phyloP scores from a whole-genome alignment of 1,140 invertebrate species.

The Heliconius hewitsoni region DNA sequence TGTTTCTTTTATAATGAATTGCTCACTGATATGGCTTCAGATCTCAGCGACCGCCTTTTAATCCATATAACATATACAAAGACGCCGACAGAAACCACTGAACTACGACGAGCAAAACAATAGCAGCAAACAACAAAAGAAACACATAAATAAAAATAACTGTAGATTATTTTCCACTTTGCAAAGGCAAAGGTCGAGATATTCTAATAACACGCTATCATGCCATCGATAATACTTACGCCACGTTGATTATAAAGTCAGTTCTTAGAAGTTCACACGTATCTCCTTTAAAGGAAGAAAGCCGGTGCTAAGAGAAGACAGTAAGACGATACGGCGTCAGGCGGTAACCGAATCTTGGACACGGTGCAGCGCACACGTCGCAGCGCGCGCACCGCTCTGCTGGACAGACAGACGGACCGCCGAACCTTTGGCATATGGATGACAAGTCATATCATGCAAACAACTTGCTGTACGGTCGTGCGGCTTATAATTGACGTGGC shows the following conservation, averaged over 20 bases:
- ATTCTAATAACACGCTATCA: slow-evolving; percentile 22
- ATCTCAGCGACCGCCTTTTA: not conserved
- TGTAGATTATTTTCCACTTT: not conserved
- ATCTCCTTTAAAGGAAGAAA: slow-evolving; percentile 35
- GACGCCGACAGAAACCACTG: not conserved
- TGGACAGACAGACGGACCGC: slow-evolving; percentile 63
- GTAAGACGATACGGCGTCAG: slow-evolving; percentile 68
- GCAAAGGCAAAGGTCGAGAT: slow-evolving; percentile 13
- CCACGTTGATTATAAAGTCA: slow-evolving; percentile 30
- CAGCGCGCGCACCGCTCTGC: slow-evolving; percentile 53
- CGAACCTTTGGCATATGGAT: slow-evolving; percentile 48
- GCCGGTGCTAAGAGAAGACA: slow-evolving; percentile 36
- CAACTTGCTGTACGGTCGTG: slow-evolving; percentile 37
- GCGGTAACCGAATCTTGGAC: slow-evolving; percentile 60
- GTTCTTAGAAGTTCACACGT: slow-evolving; percentile 30
- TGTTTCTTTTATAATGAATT: not conserved
- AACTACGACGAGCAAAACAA: not conserved
- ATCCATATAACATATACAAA: not conserved
- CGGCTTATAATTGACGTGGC: slow-evolving; percentile 27
- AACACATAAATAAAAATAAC: not conserved
- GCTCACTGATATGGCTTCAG: not conserved
- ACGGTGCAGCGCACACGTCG: slow-evolving; percentile 58
- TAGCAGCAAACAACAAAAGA: not conserved
- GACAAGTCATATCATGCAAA: slow-evolving; percentile 39
- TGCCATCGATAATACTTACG: slow-evolving; percentile 35